A percentile compares a stretch with the other conserved stretches of the same genome.
These are phyloP conservation scores for Enteromius afrohamiltoni DNA, from an alignment of 2,797 vertebrate genomes.

Conservation along the genomic window DNA sequence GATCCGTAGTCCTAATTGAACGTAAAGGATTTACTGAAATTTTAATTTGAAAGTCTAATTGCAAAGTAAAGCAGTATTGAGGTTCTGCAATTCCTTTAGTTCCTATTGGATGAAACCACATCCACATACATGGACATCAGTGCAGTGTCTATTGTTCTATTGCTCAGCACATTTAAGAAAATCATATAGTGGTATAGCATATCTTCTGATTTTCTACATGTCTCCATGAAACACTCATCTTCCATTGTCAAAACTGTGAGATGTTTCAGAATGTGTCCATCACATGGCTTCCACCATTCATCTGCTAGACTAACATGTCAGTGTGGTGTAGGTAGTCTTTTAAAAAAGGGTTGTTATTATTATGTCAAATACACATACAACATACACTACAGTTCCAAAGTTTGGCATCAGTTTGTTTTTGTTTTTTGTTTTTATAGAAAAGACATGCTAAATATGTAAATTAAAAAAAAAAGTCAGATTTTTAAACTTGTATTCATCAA, in stretches of 20 bases:
- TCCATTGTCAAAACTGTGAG: constrained; percentile 24
- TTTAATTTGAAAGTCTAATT: not conserved
- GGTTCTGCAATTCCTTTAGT: not conserved
- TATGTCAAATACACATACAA: not conserved
- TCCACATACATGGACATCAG: not conserved
- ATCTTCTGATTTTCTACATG: not conserved
- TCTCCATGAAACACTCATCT: constrained; percentile 16
- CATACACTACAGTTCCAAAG: not conserved
- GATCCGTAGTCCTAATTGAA: not conserved
- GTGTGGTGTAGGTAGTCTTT: not conserved
- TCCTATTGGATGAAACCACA: not conserved
- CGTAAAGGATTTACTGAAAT: not conserved
- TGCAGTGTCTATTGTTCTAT: not conserved
- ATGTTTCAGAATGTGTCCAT: constrained; percentile 20
- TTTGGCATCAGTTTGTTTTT: not conserved
- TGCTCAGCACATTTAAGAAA: not conserved
- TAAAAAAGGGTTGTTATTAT: not conserved
- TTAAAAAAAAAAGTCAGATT: not conserved
- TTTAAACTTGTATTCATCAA: not conserved
- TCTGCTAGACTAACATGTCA: constrained; percentile 10
- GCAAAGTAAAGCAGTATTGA: not conserved
- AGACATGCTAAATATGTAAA: not conserved
- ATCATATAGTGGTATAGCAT: not conserved
- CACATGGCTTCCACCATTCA: constrained; percentile 26
- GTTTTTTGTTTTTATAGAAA: not conserved